phyloP scores from a whole-genome alignment of 2,113 vertebrate species.

The Corythoichthys intestinalis region DNA sequence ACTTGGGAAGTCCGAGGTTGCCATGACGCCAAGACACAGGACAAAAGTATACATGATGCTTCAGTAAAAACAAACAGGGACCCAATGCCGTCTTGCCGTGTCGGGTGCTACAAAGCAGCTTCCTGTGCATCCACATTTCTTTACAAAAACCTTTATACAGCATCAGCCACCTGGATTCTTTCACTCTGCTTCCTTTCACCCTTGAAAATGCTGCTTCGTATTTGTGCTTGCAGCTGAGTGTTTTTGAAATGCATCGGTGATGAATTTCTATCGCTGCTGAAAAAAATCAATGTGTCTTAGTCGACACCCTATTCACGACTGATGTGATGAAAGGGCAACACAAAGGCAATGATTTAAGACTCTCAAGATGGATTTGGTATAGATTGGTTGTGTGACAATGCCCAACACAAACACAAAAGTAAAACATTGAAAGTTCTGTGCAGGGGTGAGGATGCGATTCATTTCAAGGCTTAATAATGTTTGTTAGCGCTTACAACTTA shows the following conservation, averaged over 20 bases:
- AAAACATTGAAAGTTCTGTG: background rate
- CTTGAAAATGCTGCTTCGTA: background rate
- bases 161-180: no score
- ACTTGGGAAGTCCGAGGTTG: background rate
- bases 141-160: background rate
- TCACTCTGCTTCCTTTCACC: background rate
- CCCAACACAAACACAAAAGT: background rate
- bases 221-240: slow-evolving; percentile 43
- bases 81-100: background rate
- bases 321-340: slow-evolving; percentile 56
- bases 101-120: background rate
- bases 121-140: background rate
- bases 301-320: slow-evolving; percentile 56
- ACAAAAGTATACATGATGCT: background rate
- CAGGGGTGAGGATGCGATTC: background rate
- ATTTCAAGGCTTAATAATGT: background rate
- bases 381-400: background rate
- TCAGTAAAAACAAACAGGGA: background rate
- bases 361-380: background rate
- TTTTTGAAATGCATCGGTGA: slow-evolving; percentile 42
- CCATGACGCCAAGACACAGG: background rate
- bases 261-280: slow-evolving; percentile 47
- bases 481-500: background rate
- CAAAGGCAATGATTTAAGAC: slow-evolving; percentile 45
- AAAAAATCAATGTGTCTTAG: slow-evolving; percentile 57